A percentile compares a stretch with the other conserved stretches of the same genome.
Conservation (phyloP, 2,113 vertebrate species). For the Neogobius melanostomus region DNA sequence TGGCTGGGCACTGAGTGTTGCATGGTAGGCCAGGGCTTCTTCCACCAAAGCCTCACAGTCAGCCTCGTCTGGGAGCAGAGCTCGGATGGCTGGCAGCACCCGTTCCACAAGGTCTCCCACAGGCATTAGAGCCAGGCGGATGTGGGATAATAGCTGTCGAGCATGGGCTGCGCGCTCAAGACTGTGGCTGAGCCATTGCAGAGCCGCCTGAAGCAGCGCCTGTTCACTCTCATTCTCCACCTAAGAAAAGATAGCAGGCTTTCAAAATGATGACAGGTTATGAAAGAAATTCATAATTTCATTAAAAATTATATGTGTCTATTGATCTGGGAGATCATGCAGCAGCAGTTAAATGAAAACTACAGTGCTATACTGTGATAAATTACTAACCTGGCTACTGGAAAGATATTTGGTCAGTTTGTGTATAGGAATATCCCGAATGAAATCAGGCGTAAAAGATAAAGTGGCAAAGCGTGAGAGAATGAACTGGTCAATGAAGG, state of each 20-base stretch:
- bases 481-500: slow-evolving; percentile 89
- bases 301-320: too few relatives aligned
- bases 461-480: slow-evolving; percentile 84
- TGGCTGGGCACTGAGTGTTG: slow-evolving; percentile 81
- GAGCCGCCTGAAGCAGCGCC: slow-evolving; percentile 82
- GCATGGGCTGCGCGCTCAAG: slow-evolving; percentile 79
- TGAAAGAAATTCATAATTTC: not conserved
- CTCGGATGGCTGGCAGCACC: slow-evolving; percentile 81
- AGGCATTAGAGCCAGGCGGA: slow-evolving; percentile 88
- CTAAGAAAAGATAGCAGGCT: slow-evolving; percentile 12
- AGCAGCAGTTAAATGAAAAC: too few relatives aligned
- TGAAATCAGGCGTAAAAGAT: slow-evolving; percentile 85
- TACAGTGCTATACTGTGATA: not conserved
- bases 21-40: slow-evolving; percentile 86
- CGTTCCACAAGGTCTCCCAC: slow-evolving; percentile 81
- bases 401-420: slow-evolving; percentile 87
- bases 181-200: slow-evolving; percentile 88
- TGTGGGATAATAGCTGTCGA: slow-evolving; percentile 82
- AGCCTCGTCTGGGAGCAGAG: slow-evolving; percentile 82
- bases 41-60: slow-evolving; percentile 84
- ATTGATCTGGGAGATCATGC: too few relatives aligned
- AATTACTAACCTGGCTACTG: slow-evolving; percentile 68
- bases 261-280: not conserved
- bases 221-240: slow-evolving; percentile 88
- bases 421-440: slow-evolving; percentile 81